These are phyloP conservation scores for Encarsia formosa DNA, from an alignment of 2,888 invertebrate genomes.

Conservation along the genomic window DNA sequence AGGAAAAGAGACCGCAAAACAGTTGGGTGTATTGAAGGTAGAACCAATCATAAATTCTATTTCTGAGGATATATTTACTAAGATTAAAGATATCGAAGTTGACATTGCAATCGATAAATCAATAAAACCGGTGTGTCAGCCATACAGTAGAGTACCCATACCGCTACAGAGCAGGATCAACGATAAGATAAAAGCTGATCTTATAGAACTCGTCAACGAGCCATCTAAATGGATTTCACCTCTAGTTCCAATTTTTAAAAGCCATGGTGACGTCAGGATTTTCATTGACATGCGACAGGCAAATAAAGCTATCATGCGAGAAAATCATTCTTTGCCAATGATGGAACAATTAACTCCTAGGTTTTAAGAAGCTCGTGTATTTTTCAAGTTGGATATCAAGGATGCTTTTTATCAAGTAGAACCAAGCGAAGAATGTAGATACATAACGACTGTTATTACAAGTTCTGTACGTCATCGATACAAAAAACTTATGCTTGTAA, in stretches of 20 bases:
- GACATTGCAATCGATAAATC: conserved; percentile 33
- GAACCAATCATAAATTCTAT: conserved; percentile 13
- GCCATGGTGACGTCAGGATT: conserved; percentile 1
- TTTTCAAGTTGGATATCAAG: conserved; percentile 6
- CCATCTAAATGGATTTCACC: conserved; percentile 6
- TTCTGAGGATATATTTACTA: conserved; percentile 28
- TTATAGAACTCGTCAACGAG: too few species aligned
- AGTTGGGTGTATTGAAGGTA: conserved; percentile 29
- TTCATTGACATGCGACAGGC: conserved; percentile 26
- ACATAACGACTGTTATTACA: conserved; percentile 46
- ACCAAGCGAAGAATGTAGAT: neutral
- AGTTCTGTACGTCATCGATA: too few species aligned
- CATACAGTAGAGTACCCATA: conserved; percentile 34
- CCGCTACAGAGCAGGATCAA: too few species aligned
- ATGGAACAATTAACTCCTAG: conserved; percentile 6
- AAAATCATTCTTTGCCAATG: conserved; percentile 4
- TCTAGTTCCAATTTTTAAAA: neutral
- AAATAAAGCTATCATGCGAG: conserved; percentile 1
- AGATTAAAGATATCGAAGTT: conserved; percentile 36
- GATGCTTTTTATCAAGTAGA: conserved; percentile 9
- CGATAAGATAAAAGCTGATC: too few species aligned
- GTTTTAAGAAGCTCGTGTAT: conserved; percentile 1
- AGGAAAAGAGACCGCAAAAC: conserved; percentile 30
- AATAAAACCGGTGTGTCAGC: conserved; percentile 38
- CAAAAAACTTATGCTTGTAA: too few species aligned